Conservation (phyloP, 92 coral and sea anemone genomes). For the Palythoa grandiflora region DNA sequence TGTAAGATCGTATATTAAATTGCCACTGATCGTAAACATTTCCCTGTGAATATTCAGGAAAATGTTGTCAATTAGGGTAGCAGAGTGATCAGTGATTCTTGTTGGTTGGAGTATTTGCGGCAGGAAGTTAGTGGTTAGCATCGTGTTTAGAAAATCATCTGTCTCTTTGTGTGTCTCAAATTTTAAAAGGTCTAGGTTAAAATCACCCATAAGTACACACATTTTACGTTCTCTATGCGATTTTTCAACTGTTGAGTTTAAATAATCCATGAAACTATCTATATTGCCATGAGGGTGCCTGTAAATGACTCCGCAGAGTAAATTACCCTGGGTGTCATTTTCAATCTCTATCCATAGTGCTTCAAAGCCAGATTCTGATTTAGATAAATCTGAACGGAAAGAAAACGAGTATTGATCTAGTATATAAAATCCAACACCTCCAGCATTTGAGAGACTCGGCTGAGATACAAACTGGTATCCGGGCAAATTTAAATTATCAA, state of each 20-base stretch:
- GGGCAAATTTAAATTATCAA: conserved; percentile 36
- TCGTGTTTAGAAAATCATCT: neutral
- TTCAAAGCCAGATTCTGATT: neutral
- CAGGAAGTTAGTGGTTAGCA: neutral
- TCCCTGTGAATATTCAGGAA: neutral
- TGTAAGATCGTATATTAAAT: neutral
- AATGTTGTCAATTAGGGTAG: too few species aligned
- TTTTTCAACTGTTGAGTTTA: too few species aligned
- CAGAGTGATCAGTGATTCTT: too few species aligned
- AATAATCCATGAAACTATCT: too few species aligned
- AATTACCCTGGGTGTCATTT: neutral
- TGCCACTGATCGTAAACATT: neutral
- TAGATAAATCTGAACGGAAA: neutral
- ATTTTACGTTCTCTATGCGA: too few species aligned
- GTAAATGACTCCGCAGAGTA: too few species aligned
- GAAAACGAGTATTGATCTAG: neutral
- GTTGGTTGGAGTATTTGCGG: neutral
- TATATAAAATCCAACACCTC: neutral
- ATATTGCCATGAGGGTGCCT: too few species aligned
- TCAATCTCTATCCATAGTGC: neutral
- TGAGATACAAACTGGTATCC: neutral
- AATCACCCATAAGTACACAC: too few species aligned
- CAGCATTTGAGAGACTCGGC: neutral
- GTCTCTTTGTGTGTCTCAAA: neutral
- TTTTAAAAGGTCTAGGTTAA: too few species aligned